phyloP scores from a whole-genome alignment of 1,140 invertebrate genomes.

The Lepidurus arcticus region DNA sequence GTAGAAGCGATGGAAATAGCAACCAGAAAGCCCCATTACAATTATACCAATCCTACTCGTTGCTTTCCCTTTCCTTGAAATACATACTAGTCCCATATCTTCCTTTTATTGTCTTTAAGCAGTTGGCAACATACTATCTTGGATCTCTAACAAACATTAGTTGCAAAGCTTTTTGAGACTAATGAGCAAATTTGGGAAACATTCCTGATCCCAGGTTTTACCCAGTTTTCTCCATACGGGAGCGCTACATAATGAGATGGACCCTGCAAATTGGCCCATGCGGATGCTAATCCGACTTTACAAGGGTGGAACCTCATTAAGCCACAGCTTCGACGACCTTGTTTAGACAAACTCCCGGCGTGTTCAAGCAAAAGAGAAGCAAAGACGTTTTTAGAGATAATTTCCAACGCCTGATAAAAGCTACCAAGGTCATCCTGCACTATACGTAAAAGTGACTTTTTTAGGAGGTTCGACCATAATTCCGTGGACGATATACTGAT shows the following conservation, averaged over 20 bases:
- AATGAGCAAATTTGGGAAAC: neutral
- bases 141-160: neutral
- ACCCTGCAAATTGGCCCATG: neutral
- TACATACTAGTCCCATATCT: neutral
- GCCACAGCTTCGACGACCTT: neutral
- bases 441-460: too few species aligned
- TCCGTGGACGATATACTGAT: neutral
- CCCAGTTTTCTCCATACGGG: neutral
- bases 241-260: neutral
- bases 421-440: too few species aligned
- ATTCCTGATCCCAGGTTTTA: neutral
- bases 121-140: neutral
- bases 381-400: too few species aligned
- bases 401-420: too few species aligned
- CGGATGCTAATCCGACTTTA: neutral
- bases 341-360: too few species aligned
- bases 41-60: neutral
- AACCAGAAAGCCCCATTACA: neutral
- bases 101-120: neutral
- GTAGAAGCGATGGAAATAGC: slow-evolving; percentile 4
- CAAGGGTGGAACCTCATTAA: neutral
- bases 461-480: too few species aligned
- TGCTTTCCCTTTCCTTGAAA: neutral
- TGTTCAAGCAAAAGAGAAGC: too few species aligned
- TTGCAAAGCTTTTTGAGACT: neutral